A percentile compares a stretch with the other conserved stretches of the same genome.
Conservation (phyloP, 1,140 invertebrate species). For the Pseudomyrmex flavicornis region DNA sequence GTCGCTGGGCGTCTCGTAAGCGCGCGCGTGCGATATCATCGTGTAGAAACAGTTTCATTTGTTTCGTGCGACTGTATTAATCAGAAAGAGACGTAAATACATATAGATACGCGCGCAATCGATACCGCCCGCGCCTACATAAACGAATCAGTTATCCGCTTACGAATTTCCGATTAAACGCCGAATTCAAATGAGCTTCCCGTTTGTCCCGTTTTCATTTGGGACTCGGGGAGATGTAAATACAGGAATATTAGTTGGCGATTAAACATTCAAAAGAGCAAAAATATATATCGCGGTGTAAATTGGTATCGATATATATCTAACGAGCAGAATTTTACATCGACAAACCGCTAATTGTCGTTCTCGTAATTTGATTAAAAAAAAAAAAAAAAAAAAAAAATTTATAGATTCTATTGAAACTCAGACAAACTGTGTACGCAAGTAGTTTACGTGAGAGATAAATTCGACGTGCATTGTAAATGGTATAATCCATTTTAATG, state of each 20-base stretch:
- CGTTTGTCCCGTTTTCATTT: background rate
- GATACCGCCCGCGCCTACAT: constrained; percentile 14
- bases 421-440: no score
- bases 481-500: background rate
- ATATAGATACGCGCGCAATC: background rate
- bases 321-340: background rate
- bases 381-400: no score
- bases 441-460: background rate
- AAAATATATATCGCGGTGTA: background rate
- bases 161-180: constrained; percentile 22
- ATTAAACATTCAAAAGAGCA: constrained; percentile 4
- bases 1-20: constrained; percentile 35
- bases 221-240: background rate
- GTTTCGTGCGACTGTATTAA: constrained; percentile 18
- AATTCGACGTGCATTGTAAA: background rate
- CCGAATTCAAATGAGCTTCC: constrained; percentile 20
- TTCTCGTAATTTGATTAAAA: no score
- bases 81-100: constrained; percentile 34
- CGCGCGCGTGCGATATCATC: background rate
- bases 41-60: constrained; percentile 41
- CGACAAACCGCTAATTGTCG: background rate
- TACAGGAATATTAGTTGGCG: background rate
- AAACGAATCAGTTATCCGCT: constrained; percentile 35
- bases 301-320: background rate
- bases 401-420: no score